Evolutionary conservation across 2,113 vertebrate genomes (phyloP).

Genomic region (Pomatorhinus ruficollis): DNA sequence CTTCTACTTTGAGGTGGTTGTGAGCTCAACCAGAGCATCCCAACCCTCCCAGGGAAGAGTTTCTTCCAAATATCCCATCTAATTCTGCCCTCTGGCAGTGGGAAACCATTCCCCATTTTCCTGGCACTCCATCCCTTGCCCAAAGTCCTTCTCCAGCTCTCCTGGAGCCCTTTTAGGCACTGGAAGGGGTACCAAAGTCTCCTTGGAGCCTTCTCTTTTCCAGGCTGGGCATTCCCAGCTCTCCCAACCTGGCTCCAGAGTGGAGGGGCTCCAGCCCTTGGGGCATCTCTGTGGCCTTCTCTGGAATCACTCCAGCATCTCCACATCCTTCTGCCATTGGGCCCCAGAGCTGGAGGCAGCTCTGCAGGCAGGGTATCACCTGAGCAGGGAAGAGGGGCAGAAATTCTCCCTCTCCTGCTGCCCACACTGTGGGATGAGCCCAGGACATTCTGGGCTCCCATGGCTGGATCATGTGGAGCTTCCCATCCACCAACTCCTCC

Average conservation of each 20-base stretch:
- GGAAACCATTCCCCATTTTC: not conserved
- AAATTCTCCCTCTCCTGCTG: not conserved
- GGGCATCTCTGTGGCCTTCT: accelerated
- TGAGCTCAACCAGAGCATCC: not conserved
- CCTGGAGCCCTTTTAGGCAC: not conserved
- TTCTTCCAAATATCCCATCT: not conserved
- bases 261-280: not conserved
- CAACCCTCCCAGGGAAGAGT: not conserved
- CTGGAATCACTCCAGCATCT: not conserved
- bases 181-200: accelerated
- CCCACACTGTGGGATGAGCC: not conserved
- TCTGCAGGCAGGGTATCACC: not conserved
- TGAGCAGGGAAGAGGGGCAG: accelerated
- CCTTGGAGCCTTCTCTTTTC: accelerated
- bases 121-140: accelerated
- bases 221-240: not conserved
- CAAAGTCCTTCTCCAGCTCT: not conserved
- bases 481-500: not conserved
- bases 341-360: not conserved
- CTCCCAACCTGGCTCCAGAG: not conserved
- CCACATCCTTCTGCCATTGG: accelerated
- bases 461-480: not conserved
- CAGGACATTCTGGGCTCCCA: not conserved
- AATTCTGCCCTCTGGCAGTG: not conserved
- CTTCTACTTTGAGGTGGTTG: accelerated